phyloP scores from a whole-genome alignment of 2,113 vertebrate species.

The Propithecus coquereli region DNA sequence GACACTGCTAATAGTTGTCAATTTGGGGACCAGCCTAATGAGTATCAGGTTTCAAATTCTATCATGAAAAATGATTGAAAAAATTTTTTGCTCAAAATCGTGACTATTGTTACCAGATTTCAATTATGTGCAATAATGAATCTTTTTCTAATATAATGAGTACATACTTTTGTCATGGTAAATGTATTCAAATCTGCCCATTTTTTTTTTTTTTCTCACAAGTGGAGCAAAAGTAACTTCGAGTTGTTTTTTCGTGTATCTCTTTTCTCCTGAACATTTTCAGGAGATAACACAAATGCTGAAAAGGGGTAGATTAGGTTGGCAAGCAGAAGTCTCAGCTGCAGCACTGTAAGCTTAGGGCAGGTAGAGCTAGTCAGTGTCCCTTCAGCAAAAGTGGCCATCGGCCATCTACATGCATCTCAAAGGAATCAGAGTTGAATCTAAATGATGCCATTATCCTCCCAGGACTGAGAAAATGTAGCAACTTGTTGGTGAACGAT shows the following conservation, averaged over 20 bases:
- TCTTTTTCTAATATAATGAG: not conserved
- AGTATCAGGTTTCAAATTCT: not conserved
- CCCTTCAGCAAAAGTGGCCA: not conserved
- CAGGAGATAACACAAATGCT: not conserved
- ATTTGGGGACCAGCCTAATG: not conserved
- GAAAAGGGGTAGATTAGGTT: fast-evolving
- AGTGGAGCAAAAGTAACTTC: not conserved
- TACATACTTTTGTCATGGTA: not conserved
- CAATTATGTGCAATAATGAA: not conserved
- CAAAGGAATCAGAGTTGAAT: not conserved
- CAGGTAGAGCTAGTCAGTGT: not conserved
- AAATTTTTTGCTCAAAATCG: not conserved
- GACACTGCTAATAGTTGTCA: not conserved
- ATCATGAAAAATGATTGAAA: not conserved
- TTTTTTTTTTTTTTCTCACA: not conserved
- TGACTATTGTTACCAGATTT: not conserved
- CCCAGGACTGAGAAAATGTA: not conserved
- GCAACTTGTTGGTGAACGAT: not conserved
- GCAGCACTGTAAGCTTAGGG: not conserved
- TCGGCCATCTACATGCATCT: not conserved
- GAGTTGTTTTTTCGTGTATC: not conserved
- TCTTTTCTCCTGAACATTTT: not conserved
- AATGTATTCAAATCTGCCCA: not conserved
- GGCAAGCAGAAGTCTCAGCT: not conserved
- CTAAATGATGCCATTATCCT: not conserved